Base-by-base conservation (phyloP, 2,113 vertebrate genomes). In the Chlorodrepanis virens region DNA sequence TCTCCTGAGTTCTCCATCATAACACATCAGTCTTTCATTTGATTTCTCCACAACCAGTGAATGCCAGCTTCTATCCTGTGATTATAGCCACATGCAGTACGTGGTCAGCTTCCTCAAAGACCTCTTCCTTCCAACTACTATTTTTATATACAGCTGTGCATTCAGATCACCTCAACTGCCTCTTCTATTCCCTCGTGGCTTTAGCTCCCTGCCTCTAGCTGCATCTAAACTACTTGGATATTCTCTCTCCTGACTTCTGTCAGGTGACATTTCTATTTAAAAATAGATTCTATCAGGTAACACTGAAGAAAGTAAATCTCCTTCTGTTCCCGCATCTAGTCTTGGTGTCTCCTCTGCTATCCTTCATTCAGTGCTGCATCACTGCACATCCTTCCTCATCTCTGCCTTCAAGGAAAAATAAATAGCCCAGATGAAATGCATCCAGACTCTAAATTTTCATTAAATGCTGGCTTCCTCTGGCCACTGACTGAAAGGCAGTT, bases 261-360 rank as follows among this genome's bases (percentile, higher is more conserved):
- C 85, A 93, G 63, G 75, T 83, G 92, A 92, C 59, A 72, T 69
- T 88, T 90, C 59, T n/a, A 28, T n/a, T 40, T 44, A 95, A 96
- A 94, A 96, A 87, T 33, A 97, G 75, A 90, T 83, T 9, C 40
- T 57, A 71, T 39, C 67, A 69, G 78, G 85, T 90, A 95, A 85
- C 45, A 44, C 1, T 29, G 21, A 88, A 92, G 61, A 50, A 93
- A 72, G 59, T 29, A 69, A 87, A 88, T 65, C 50, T 65, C 52
- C 80, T 87, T 65, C 72, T 83, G 49, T 57, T 83, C 44, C 35
- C 44, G 29, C 69, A 82, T 64, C 27, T 37, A 60, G n/a, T 80
- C 35, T 74, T 44, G 28, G 24, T 79, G 88, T 90, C 88, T 85
- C 68, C 42, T 85, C 33, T 65, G 42, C 57, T 64, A 40, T 56